These are phyloP conservation scores for Tanytarsus gracilentus DNA, from an alignment of 2,888 invertebrate species.

Conservation along the genomic window DNA sequence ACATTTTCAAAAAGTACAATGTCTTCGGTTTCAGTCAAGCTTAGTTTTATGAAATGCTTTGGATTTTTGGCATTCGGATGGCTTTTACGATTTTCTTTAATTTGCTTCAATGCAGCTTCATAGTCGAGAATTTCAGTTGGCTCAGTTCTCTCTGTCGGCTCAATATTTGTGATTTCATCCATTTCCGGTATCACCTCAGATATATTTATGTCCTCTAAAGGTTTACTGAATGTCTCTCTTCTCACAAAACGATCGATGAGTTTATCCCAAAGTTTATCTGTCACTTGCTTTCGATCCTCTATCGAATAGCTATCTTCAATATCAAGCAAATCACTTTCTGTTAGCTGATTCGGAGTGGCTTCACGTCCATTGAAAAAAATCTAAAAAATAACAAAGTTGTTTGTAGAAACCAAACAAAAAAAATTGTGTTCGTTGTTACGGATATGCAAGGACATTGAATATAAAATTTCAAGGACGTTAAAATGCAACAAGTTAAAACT, in stretches of 20 bases:
- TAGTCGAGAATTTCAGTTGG: conserved; percentile 14
- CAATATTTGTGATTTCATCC: conserved; percentile 4
- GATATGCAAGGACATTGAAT: too few relatives aligned
- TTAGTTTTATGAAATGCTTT: conserved; percentile 47
- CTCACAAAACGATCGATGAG: neutral
- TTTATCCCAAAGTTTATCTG: conserved; percentile 12
- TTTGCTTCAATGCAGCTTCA: conserved; percentile 7
- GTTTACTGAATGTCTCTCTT: neutral
- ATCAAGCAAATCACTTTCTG: conserved; percentile 8
- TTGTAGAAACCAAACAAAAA: neutral
- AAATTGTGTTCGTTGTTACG: neutral
- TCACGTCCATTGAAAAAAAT: conserved; percentile 1
- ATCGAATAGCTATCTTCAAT: conserved; percentile 4
- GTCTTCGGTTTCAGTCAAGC: conserved; percentile 59
- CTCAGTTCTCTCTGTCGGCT: conserved; percentile 6
- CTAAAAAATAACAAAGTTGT: neutral
- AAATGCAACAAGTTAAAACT: too few relatives aligned
- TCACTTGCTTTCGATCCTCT: neutral
- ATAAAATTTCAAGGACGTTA: too few relatives aligned
- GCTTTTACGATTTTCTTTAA: conserved; percentile 11
- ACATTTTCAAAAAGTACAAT: conserved; percentile 54
- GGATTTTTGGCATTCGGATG: conserved; percentile 14
- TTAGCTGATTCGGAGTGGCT: conserved; percentile 12
- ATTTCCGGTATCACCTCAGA: neutral
- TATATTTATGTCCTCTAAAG: neutral